Conservation (phyloP, 2,888 invertebrate genomes). For the Carabus problematicus region DNA sequence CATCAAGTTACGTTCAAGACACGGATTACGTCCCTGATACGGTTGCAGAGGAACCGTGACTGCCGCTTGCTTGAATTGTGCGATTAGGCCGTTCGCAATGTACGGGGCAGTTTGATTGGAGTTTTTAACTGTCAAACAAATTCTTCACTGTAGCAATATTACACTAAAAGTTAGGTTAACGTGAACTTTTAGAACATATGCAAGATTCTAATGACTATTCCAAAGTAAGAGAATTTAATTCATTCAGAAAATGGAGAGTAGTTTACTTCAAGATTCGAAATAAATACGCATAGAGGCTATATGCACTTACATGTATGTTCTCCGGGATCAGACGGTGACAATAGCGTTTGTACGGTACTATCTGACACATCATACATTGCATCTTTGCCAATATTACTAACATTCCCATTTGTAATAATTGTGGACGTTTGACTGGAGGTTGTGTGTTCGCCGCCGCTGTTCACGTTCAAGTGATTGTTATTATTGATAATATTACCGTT, state of each 20-base stretch:
- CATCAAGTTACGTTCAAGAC: constrained; percentile 77
- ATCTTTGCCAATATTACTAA: constrained; percentile 47
- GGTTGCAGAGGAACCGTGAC: constrained; percentile 70
- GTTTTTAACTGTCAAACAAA: constrained; percentile 60
- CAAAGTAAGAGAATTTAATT: background rate
- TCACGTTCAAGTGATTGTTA: constrained; percentile 42
- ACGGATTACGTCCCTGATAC: constrained; percentile 85
- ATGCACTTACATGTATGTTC: constrained; percentile 56
- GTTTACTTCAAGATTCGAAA: background rate
- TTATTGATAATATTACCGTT: constrained; percentile 42
- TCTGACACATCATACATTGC: constrained; percentile 58
- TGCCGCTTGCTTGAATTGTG: constrained; percentile 46
- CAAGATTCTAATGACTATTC: background rate
- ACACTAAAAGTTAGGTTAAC: background rate
- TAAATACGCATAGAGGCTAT: too few relatives aligned
- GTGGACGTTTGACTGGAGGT: constrained; percentile 17
- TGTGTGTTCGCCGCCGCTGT: constrained; percentile 17
- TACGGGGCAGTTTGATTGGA: constrained; percentile 61
- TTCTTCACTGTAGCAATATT: too few relatives aligned
- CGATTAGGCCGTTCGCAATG: constrained; percentile 45
- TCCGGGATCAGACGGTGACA: constrained; percentile 66
- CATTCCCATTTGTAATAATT: constrained; percentile 37
- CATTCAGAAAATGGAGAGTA: background rate
- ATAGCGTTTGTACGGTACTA: constrained; percentile 68
- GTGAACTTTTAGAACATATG: background rate